Conservation (phyloP, 1,140 invertebrate genomes). For the Drosophila fuyamai region DNA sequence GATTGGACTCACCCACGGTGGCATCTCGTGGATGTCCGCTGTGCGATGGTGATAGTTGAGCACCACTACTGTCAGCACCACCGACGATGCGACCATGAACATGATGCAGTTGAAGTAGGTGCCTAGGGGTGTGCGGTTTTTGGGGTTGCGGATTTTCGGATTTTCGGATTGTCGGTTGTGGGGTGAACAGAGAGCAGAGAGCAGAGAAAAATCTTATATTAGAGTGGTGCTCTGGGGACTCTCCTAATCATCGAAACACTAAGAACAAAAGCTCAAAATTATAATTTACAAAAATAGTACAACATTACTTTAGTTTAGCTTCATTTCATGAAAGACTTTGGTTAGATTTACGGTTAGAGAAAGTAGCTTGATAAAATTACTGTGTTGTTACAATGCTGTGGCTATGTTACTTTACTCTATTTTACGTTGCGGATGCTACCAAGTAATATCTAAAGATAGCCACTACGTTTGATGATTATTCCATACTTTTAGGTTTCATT, state of each 20-base stretch:
- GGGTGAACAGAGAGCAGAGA: constrained; percentile 54
- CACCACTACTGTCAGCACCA: constrained; percentile 98
- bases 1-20: constrained; percentile 93
- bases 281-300: constrained; percentile 64
- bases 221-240: constrained; percentile 26
- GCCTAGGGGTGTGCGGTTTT: constrained; percentile 86
- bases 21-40: constrained; percentile 98
- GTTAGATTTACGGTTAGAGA: constrained; percentile 53
- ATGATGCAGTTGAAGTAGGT: constrained; percentile 99
- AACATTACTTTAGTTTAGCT: constrained; percentile 72
- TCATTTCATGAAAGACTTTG: constrained; percentile 54
- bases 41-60: constrained; percentile 99
- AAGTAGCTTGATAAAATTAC: constrained; percentile 61
- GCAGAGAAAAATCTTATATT: constrained; percentile 53
- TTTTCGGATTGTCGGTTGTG: constrained; percentile 10
- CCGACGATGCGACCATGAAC: constrained; percentile 99
- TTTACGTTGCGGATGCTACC: constrained; percentile 16
- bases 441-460: constrained; percentile 32
- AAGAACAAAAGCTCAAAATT: constrained; percentile 70
- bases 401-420: constrained; percentile 40
- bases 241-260: constrained; percentile 60
- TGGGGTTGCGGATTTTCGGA: constrained; percentile 2
- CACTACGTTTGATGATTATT: constrained; percentile 30
- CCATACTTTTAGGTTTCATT: constrained; percentile 26
- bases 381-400: constrained; percentile 57